These are phyloP conservation scores for Drosophila pseudoobscura DNA, from an alignment of 1,140 invertebrate genomes.

Conservation along the genomic window DNA sequence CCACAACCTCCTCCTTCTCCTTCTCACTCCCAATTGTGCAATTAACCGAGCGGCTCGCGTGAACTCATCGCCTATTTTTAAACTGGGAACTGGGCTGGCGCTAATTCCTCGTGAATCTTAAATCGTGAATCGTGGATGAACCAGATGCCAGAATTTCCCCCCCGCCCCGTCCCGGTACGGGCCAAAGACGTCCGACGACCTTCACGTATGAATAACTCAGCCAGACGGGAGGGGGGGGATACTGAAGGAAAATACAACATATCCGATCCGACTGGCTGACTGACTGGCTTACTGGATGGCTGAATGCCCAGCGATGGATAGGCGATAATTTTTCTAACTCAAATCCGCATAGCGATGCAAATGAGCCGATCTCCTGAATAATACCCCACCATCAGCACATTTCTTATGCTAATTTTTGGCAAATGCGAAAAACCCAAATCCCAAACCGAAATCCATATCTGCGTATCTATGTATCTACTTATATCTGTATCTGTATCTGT, in stretches of 20 bases:
- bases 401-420: constrained; percentile 80
- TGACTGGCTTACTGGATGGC: not conserved
- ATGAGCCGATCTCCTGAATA: constrained; percentile 50
- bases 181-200: constrained; percentile 42
- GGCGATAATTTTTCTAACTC: constrained; percentile 64
- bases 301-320: constrained; percentile 8
- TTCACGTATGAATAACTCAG: constrained; percentile 57
- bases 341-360: constrained; percentile 81
- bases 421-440: constrained; percentile 70
- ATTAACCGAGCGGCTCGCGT: constrained; percentile 50
- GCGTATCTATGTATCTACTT: not conserved
- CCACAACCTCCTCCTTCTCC: not conserved
- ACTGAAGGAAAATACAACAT: constrained; percentile 30
- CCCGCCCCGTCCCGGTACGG: no score
- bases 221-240: no score
- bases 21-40: constrained; percentile 36
- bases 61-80: constrained; percentile 81
- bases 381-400: constrained; percentile 67
- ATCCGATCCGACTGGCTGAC: constrained; percentile 10
- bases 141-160: constrained; percentile 45
- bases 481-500: constrained; percentile 35
- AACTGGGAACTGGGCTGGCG: constrained; percentile 33
- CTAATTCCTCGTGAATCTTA: constrained; percentile 54
- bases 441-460: constrained; percentile 47
- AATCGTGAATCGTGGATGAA: constrained; percentile 22